Evolutionary conservation across 2,113 vertebrate genomes (phyloP).

Genomic region (Colistium nudipinnis): DNA sequence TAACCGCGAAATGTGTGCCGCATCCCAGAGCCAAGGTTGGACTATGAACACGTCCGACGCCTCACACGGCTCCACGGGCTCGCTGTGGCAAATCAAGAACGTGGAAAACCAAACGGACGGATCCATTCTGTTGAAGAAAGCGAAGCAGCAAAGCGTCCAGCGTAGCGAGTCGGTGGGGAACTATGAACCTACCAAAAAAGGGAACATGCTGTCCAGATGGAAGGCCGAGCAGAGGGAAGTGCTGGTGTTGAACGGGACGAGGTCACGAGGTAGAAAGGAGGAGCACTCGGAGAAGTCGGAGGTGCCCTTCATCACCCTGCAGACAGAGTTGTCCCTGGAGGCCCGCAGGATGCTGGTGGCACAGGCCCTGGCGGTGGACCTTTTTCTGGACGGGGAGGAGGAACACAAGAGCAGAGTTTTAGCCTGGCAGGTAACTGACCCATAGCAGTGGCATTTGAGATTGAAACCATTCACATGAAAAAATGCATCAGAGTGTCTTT

Average conservation of each 20-base stretch:
- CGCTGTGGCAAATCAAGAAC: constrained; percentile 85
- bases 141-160: constrained; percentile 74
- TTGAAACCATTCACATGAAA: neutral
- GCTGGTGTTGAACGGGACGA: constrained; percentile 24
- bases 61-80: constrained; percentile 70
- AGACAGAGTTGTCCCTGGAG: constrained; percentile 86
- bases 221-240: constrained; percentile 52
- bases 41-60: constrained; percentile 56
- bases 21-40: neutral
- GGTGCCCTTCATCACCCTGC: constrained; percentile 84
- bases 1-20: constrained; percentile 40
- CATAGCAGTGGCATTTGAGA: neutral
- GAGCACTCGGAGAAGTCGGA: constrained; percentile 67
- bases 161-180: constrained; percentile 81
- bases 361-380: constrained; percentile 89
- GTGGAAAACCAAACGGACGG: constrained; percentile 59
- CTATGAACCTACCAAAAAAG: constrained; percentile 12
- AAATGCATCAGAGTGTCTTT: too few relatives aligned
- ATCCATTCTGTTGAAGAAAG: constrained; percentile 68
- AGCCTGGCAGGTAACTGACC: constrained; percentile 88
- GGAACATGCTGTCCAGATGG: constrained; percentile 54
- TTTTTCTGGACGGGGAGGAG: constrained; percentile 84
- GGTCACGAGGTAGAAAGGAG: constrained; percentile 2
- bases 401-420: constrained; percentile 84
- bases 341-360: constrained; percentile 87